Evolutionary conservation across 2,888 invertebrate genomes (phyloP), one percentile per base, ranked within the genome.

Genomic region (Drosophila emarginata): DNA sequence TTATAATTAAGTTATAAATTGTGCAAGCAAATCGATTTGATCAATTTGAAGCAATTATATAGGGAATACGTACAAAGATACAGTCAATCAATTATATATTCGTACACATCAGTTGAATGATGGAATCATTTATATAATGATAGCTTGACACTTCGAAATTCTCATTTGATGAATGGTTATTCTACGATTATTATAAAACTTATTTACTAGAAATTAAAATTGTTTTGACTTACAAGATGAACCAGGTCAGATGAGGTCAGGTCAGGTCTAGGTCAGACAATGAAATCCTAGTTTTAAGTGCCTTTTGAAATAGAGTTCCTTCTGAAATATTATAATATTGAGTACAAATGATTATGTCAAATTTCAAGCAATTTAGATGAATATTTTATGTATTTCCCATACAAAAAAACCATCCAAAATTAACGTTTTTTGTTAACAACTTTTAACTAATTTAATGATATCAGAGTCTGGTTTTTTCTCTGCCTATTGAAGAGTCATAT

Each of bases 1-100:
- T 65, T 83, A 77, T 87, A 84, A 84, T 84, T 84, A 84, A 88
- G 87, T 76, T 84, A 87, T 88, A 88, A 88, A 83, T 74, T 79
- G 70, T 85, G 64, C 65, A 50, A 66, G 56, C 62, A 76, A 82
- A 83, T 85, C 68, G 63, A 62, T 40, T 51, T 72, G 88, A 83
- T 88, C 86, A 69, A 50, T 28, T 28, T 23, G 50, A 57, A 56
- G 40, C 60, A 67, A 67, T 61, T 54, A 18, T 23, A 40, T 36
- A 60, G 58, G 56, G 39, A 58, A 45, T 45, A 45, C 45, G 11
- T 21, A 45, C 12, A 21, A 21, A 18, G 45, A 45, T 45, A 45
- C 45, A 45, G 21, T 71, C 74, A 60, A 74, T 74, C 61, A 67
- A 58, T 45, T 21, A 45, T 45, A 45, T 45, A 45, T 45, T 11